Evolutionary conservation across 2,797 vertebrate genomes (phyloP), one percentile per base, ranked within the genome.

Genomic region (Enteromius afrohamiltoni): DNA sequence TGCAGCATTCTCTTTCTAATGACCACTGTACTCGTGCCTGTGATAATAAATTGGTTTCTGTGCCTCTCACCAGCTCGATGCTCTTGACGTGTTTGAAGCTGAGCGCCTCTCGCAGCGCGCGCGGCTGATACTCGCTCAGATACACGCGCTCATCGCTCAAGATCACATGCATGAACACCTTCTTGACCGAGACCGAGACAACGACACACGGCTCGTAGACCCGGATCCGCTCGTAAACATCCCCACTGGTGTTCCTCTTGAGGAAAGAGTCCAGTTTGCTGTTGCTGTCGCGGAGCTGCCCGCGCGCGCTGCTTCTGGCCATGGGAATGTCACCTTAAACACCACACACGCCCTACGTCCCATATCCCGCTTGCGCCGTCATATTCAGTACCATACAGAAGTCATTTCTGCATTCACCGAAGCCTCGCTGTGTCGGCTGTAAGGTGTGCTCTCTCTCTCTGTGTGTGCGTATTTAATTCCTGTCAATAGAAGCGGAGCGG

Each of bases 261-360:
- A 96, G 89, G 88, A 96, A 96, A 0, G 92, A 88, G 75, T 96
- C 95, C 87, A 96, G 89, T 77, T 92, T 91, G 78, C 93, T 87
- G 89, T 95, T 94, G 0, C 88, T 82, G 67, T 87, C 89, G 79
- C 69, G 85, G 0, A 88, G 89, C 29, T 90, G 85, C 58, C 21
- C 87, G 1, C 88, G 85, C n/a, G 79, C 76, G 71, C 85, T 84
- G 9, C 78, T 85, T 80, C 86, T 86, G 40, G 91, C 92, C 95
- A 94, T 94, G 89, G 17, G 67, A 67, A 73, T 77, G 65, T 26
- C 84, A 65, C 74, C 74, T 62, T 68, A n/a, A 60, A 47, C 42
- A 19, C 26, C 58, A 8, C 65, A 40, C 31, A 26, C 40, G 21
- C 60, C 26, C 58, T 13, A 8, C 26, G 29, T 1, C 9, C 42